These are phyloP conservation scores for Eupithecia centaureata DNA, from an alignment of 2,888 invertebrate species.

Conservation along the genomic window DNA sequence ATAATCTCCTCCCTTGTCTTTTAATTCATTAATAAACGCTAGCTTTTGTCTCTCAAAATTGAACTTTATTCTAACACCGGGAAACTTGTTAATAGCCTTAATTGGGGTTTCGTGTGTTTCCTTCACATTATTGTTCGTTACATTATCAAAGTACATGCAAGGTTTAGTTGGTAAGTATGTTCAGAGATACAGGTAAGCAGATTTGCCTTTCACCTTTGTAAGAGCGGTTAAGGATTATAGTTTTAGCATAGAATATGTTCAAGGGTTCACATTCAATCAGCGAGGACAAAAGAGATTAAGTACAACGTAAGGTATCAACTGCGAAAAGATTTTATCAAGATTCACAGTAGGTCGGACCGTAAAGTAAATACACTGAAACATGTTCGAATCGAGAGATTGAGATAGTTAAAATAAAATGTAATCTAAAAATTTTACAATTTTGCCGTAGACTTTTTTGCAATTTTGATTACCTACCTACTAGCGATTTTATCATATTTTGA, in stretches of 20 bases:
- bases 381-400: background rate
- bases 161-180: background rate
- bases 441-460: no score
- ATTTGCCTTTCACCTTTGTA: constrained; percentile 43
- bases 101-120: background rate
- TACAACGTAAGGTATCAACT: background rate
- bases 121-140: background rate
- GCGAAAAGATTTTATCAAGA: background rate
- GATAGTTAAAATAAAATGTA: no score
- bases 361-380: background rate
- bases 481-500: no score
- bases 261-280: constrained; percentile 37
- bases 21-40: background rate
- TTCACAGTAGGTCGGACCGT: constrained; percentile 17
- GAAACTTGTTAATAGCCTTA: background rate
- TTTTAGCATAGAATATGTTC: constrained; percentile 32
- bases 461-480: no score
- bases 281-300: constrained; percentile 36
- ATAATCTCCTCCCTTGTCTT: background rate
- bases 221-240: constrained; percentile 46
- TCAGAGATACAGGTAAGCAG: constrained; percentile 14
- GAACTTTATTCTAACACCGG: background rate
- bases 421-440: no score
- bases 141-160: constrained; percentile 1
- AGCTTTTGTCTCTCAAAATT: background rate